These are phyloP conservation scores for Galagoides demidoff DNA, from an alignment of 2,797 vertebrate genomes.

Conservation along the genomic window DNA sequence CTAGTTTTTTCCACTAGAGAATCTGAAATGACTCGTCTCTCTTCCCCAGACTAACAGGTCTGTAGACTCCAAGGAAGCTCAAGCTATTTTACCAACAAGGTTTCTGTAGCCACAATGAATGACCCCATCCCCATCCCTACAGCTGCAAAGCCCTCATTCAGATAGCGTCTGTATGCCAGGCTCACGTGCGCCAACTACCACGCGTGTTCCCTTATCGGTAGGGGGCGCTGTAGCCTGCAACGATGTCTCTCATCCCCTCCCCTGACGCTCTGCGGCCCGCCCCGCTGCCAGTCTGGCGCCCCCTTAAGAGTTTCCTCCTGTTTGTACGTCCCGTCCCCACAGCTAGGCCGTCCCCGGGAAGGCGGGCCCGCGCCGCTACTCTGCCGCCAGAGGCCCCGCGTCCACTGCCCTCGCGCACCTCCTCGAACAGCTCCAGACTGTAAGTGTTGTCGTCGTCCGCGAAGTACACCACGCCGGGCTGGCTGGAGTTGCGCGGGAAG, in stretches of 20 bases:
- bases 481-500: constrained; percentile 94
- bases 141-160: neutral
- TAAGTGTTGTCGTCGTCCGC: constrained; percentile 98
- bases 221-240: neutral
- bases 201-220: neutral
- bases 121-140: neutral
- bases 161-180: rapidly evolving
- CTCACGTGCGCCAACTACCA: no score
- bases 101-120: neutral
- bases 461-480: constrained; percentile 96
- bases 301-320: no score
- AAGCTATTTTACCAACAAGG: neutral
- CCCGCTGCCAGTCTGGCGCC: rapidly evolving
- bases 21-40: neutral
- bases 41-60: neutral
- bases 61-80: neutral
- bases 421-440: constrained; percentile 98
- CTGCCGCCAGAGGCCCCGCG: neutral
- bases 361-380: neutral
- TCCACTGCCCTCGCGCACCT: constrained; percentile 87
- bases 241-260: neutral
- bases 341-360: neutral
- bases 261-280: neutral
- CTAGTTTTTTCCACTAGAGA: neutral
- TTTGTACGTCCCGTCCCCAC: no score